Evolutionary conservation across 2,797 vertebrate genomes (phyloP).

Genomic region (Semotilus atromaculatus): DNA sequence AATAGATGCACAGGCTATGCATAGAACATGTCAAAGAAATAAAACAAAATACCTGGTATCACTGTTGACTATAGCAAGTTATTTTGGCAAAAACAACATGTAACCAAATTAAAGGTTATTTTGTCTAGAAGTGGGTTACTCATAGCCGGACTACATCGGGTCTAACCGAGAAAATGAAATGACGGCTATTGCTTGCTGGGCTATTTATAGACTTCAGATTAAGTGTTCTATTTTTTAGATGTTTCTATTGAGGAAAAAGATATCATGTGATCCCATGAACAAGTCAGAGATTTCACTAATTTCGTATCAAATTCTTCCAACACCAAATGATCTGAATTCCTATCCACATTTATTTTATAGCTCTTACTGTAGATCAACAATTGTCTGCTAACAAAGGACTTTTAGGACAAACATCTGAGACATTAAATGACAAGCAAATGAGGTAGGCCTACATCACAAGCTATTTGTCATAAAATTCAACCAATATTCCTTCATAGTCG

Average conservation of each 20-base stretch:
- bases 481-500: neutral
- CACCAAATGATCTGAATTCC: neutral
- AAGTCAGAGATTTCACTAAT: too few species aligned
- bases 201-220: neutral
- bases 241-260: neutral
- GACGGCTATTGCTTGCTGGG: too few species aligned
- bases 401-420: neutral
- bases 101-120: too few species aligned
- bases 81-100: too few species aligned
- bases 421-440: conserved; percentile 5
- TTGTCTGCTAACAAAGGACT: neutral
- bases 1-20: too few species aligned
- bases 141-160: too few species aligned
- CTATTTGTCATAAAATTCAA: neutral
- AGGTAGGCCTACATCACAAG: conserved; percentile 7
- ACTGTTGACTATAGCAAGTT: too few species aligned
- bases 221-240: neutral
- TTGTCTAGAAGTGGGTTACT: too few species aligned
- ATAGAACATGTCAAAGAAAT: too few species aligned
- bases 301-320: conserved; percentile 6
- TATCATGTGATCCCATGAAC: neutral
- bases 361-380: neutral
- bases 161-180: too few species aligned
- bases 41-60: too few species aligned
- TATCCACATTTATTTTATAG: neutral